Percentiles rank a stretch among this genome's conserved stretches.
Conservation (phyloP, 1,140 invertebrate species). For the Forficula auricularia region DNA sequence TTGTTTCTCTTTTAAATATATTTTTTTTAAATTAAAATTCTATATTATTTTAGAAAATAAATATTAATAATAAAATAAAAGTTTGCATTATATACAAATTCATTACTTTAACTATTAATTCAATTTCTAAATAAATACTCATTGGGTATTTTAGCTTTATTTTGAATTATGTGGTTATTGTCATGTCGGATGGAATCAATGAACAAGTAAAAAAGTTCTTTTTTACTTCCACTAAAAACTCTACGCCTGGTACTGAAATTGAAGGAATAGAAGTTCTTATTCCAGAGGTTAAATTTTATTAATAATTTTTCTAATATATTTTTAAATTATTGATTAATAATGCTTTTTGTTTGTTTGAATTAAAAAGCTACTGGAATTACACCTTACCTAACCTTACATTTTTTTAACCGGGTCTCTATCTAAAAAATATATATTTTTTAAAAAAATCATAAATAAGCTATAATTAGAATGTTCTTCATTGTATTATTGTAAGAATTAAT, state of each 20-base stretch:
- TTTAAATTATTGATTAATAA: slow-evolving; percentile 3
- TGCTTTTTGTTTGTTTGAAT: slow-evolving; percentile 3
- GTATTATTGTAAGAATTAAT: too few relatives aligned
- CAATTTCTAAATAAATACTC: too few relatives aligned
- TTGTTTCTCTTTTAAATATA: too few relatives aligned
- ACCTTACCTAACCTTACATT: slow-evolving; percentile 12
- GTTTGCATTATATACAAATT: too few relatives aligned
- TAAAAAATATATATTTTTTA: background rate
- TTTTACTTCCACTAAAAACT: slow-evolving; percentile 44
- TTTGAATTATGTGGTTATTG: too few relatives aligned
- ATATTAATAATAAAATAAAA: too few relatives aligned
- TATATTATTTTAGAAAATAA: too few relatives aligned
- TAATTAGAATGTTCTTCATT: too few relatives aligned
- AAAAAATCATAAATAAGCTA: background rate
- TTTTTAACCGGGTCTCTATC: slow-evolving; percentile 1
- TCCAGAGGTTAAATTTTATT: slow-evolving; percentile 38
- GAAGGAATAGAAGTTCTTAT: slow-evolving; percentile 59
- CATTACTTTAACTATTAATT: too few relatives aligned
- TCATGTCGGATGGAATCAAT: slow-evolving; percentile 49
- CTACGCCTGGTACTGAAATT: slow-evolving; percentile 34
- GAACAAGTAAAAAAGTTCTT: slow-evolving; percentile 66
- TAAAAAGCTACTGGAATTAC: too few relatives aligned
- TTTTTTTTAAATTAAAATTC: too few relatives aligned
- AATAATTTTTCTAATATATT: slow-evolving; percentile 5
- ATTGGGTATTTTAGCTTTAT: too few relatives aligned